These are phyloP conservation scores for Eristalis arbustorum DNA, from an alignment of 2,888 invertebrate species.

Conservation along the genomic window DNA sequence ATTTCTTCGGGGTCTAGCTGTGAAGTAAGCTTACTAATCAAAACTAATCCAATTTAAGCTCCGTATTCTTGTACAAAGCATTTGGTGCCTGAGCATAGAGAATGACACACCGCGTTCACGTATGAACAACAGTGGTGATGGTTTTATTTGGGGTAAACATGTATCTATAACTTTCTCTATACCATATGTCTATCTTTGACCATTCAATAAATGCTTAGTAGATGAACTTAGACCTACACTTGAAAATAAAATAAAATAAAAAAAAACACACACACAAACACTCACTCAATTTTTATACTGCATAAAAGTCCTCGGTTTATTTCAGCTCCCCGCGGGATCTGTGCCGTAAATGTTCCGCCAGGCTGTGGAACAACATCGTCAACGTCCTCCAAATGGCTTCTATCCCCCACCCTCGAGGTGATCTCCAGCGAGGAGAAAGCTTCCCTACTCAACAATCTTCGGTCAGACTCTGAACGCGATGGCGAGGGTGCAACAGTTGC, in stretches of 20 bases:
- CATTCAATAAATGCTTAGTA: slow-evolving; percentile 72
- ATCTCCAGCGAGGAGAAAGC: slow-evolving; percentile 78
- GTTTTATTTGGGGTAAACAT: slow-evolving; percentile 15
- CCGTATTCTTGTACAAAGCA: not conserved
- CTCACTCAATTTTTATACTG: slow-evolving; percentile 77
- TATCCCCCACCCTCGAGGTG: slow-evolving; percentile 80
- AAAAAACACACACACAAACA: slow-evolving; percentile 26
- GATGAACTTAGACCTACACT: slow-evolving; percentile 57
- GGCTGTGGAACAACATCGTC: slow-evolving; percentile 75
- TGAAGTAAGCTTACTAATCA: slow-evolving; percentile 27
- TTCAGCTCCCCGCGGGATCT: slow-evolving; percentile 72
- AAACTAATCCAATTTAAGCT: slow-evolving; percentile 13
- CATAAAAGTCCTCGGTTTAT: slow-evolving; percentile 80
- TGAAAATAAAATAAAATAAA: slow-evolving; percentile 12
- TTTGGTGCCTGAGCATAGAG: not conserved
- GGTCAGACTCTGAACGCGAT: slow-evolving; percentile 76
- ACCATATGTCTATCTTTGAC: slow-evolving; percentile 18
- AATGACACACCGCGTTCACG: slow-evolving; percentile 4
- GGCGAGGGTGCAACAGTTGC: slow-evolving; percentile 75
- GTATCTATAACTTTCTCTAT: slow-evolving; percentile 19
- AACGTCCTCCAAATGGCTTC: slow-evolving; percentile 79
- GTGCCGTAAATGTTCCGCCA: slow-evolving; percentile 51
- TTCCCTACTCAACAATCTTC: slow-evolving; percentile 77
- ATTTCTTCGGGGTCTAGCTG: not conserved
- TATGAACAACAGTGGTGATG: slow-evolving; percentile 31